phyloP scores from a whole-genome alignment of 2,888 invertebrate species.

The Chrysotoxum bicinctum region DNA sequence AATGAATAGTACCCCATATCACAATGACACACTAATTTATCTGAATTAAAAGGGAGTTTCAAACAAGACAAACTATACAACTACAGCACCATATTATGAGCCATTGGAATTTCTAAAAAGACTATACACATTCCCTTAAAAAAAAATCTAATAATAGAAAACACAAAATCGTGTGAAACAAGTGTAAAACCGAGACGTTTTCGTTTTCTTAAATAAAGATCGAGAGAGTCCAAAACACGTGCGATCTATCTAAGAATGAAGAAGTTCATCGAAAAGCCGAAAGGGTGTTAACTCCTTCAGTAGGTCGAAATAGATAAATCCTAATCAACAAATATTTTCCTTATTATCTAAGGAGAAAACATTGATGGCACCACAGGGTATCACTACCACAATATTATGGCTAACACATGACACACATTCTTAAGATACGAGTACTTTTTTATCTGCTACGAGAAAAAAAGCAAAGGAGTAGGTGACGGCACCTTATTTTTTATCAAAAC shows the following conservation, averaged over 20 bases:
- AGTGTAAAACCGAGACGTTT: slow-evolving; percentile 24
- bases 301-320: slow-evolving; percentile 61
- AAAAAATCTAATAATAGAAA: slow-evolving; percentile 27
- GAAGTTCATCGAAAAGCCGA: slow-evolving; percentile 1
- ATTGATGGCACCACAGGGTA: slow-evolving; percentile 35
- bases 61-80: background rate
- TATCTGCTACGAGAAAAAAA: background rate
- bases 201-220: slow-evolving; percentile 4
- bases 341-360: background rate
- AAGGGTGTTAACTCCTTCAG: slow-evolving; percentile 66
- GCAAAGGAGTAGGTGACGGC: slow-evolving; percentile 62
- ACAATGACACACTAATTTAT: slow-evolving; percentile 49
- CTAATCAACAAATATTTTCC: slow-evolving; percentile 60
- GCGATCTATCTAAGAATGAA: slow-evolving; percentile 41
- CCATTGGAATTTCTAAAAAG: background rate
- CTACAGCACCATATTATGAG: background rate
- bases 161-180: slow-evolving; percentile 31
- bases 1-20: background rate
- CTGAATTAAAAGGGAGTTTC: slow-evolving; percentile 29
- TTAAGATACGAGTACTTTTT: slow-evolving; percentile 35
- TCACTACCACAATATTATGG: slow-evolving; percentile 49
- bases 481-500: slow-evolving; percentile 53
- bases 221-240: slow-evolving; percentile 45
- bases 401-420: slow-evolving; percentile 53
- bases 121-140: background rate